These are phyloP conservation scores for Ephestia elutella DNA, from an alignment of 1,140 invertebrate species.

Conservation along the genomic window DNA sequence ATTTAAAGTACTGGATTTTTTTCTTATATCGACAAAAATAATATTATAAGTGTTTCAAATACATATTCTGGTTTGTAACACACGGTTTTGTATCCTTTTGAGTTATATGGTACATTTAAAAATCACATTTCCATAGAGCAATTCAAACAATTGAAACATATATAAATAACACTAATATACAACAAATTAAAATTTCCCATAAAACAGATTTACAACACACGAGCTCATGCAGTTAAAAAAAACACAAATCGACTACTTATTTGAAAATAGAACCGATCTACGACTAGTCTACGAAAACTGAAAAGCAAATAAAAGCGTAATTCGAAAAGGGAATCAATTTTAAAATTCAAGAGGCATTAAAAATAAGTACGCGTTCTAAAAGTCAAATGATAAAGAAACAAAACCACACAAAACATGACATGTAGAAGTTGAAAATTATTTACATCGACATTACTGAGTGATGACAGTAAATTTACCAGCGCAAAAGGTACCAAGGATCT, in stretches of 20 bases:
- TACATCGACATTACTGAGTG: slow-evolving; percentile 65
- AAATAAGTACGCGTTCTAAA: background rate
- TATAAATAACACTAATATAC: no score
- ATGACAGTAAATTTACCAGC: slow-evolving; percentile 70
- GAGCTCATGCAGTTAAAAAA: slow-evolving; percentile 10
- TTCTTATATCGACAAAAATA: no score
- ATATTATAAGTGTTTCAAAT: no score
- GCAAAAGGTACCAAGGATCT: slow-evolving; percentile 69
- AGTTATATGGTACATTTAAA: no score
- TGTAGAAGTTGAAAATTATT: slow-evolving; percentile 41
- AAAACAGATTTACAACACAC: background rate
- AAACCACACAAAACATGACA: slow-evolving; percentile 23
- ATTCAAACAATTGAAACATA: no score
- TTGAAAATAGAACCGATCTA: background rate
- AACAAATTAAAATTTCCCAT: background rate
- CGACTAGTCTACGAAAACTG: background rate
- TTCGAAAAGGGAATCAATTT: background rate
- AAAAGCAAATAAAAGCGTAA: background rate
- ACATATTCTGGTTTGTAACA: no score
- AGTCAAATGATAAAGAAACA: slow-evolving; percentile 8
- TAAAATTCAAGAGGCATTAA: background rate
- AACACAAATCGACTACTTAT: background rate
- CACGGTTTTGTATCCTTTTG: no score
- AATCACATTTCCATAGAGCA: no score
- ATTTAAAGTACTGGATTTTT: no score